These are phyloP conservation scores for Acropternis orthonyx DNA, from an alignment of 2,797 vertebrate species.

Conservation along the genomic window DNA sequence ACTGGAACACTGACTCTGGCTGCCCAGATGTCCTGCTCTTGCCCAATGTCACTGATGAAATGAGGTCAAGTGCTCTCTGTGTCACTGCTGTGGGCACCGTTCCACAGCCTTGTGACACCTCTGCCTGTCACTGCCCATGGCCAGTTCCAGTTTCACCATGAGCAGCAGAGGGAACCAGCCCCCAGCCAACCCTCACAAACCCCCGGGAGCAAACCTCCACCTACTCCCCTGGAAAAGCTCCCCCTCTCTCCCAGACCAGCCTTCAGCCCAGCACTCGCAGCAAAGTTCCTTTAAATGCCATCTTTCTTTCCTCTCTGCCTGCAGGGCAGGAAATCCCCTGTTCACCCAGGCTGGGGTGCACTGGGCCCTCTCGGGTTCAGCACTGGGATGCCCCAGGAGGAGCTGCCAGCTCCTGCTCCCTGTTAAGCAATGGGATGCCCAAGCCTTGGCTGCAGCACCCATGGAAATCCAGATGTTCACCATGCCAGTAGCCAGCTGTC, in stretches of 20 bases:
- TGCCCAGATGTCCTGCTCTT: neutral
- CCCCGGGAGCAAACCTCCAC: neutral
- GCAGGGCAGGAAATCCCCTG: conserved; percentile 41
- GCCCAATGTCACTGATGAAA: neutral
- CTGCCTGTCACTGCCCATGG: neutral
- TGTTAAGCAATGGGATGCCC: neutral
- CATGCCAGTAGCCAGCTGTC: accelerated
- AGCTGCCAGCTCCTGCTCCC: neutral
- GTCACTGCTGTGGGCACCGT: neutral
- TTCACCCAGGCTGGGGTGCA: accelerated
- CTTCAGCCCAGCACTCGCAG: neutral
- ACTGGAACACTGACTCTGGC: neutral
- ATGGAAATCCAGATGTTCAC: neutral
- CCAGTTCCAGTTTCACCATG: neutral
- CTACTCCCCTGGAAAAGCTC: neutral
- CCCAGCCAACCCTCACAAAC: neutral
- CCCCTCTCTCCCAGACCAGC: neutral
- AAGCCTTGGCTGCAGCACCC: neutral
- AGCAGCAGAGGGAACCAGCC: accelerated
- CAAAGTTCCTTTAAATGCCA: neutral
- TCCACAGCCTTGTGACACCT: neutral
- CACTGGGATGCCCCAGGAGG: accelerated
- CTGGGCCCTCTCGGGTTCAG: neutral
- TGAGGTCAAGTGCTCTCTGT: neutral
- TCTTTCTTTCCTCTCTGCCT: neutral